Base-by-base conservation (phyloP, 30 jellyfish, hydroid and myxozoan genomes). In the Turritopsis rubra region DNA sequence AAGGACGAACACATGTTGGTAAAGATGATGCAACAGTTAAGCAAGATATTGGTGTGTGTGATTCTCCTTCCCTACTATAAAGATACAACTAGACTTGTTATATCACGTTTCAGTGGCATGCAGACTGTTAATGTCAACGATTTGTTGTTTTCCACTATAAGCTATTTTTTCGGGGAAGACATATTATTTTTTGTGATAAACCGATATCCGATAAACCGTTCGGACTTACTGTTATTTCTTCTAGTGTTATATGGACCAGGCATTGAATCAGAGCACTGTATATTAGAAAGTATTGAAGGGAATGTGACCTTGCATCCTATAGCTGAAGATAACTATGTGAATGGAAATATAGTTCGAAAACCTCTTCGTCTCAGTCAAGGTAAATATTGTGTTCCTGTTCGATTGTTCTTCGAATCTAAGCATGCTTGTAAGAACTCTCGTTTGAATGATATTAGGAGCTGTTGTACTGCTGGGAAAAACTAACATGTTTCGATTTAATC, bases 1-100 rank as follows among this genome's bases (percentile, higher is more conserved):
- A 86, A 53, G 98, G 98, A 13, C 85, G 95, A 53, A 92, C 98
- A 1, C 95, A 87, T 74, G 95, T 92, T 60, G 98, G 98, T 74
- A 88, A 95, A 9, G 96, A 92, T 8, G 88, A 85, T 88, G 98
- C 96, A 16, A 52, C 81, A 28, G 98, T 92, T 1, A 92, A 92
- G 53, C 98, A 92, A 73, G 98, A 92, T 75, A 87, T 92, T 52
- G 89, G 98, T 92, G 53, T 29, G 41, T 0, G 41, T 13, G 13
- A 5, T 41, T 41, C 60, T 41, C 13, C 5, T 41, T 41, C 13
- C 60, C 13, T 41, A 13, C n/a, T n/a, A n/a, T n/a, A n/a, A n/a
- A n/a, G n/a, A n/a, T n/a, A n/a, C n/a, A n/a, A n/a, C n/a, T n/a
- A n/a, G n/a, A n/a, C n/a, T n/a, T n/a, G n/a, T n/a, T n/a, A n/a